A percentile compares a stretch with the other conserved stretches of the same genome.
Conservation (phyloP, 64 coral and sea anemone species). For the Pocillopora damicornis region DNA sequence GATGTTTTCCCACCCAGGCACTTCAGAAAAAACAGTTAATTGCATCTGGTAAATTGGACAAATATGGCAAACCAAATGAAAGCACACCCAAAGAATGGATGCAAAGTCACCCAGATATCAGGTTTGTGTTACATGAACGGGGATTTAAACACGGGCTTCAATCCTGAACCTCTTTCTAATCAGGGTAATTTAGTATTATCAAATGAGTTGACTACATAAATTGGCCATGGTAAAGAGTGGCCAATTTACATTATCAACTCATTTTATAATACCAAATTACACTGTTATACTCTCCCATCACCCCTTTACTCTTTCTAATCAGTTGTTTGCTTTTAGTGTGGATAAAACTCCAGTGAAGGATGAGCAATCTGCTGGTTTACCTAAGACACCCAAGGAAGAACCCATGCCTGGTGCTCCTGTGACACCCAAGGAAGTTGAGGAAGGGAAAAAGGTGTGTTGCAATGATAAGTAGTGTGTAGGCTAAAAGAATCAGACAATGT, state of each 20-base stretch:
- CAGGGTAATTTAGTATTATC: too few relatives aligned
- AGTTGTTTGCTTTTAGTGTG: neutral
- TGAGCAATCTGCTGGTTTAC: neutral
- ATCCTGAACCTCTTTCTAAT: neutral
- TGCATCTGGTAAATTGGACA: conserved; percentile 64
- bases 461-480: neutral
- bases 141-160: neutral
- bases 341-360: neutral
- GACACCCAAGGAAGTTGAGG: conserved; percentile 35
- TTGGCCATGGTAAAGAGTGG: too few relatives aligned
- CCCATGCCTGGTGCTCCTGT: conserved; percentile 26
- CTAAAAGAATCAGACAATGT: too few relatives aligned
- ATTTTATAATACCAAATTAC: too few relatives aligned
- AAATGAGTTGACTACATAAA: too few relatives aligned
- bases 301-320: neutral
- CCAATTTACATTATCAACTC: too few relatives aligned
- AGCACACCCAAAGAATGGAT: conserved; percentile 78
- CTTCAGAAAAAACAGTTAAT: conserved; percentile 85
- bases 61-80: conserved; percentile 89
- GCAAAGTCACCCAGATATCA: conserved; percentile 63
- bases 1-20: conserved; percentile 31
- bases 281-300: neutral
- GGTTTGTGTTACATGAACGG: neutral
- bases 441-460: conserved; percentile 35
- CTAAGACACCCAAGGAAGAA: neutral